phyloP scores from a whole-genome alignment of 2,113 vertebrate species.

The Hippoglossus stenolepis region DNA sequence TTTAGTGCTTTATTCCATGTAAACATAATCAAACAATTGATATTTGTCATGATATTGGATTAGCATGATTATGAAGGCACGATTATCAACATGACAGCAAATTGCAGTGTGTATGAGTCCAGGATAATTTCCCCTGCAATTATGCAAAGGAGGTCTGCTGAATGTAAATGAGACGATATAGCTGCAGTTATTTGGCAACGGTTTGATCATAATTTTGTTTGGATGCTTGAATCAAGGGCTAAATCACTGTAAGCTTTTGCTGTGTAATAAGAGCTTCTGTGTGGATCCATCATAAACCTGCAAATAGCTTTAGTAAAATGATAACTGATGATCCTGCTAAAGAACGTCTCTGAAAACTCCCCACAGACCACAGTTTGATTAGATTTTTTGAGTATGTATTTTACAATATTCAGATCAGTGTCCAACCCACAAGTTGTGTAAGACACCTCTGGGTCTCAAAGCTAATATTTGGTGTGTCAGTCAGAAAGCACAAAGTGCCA shows the following conservation, averaged over 20 bases:
- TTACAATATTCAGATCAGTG: constrained; percentile 39
- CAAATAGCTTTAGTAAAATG: constrained; percentile 50
- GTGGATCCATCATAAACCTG: constrained; percentile 39
- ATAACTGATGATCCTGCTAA: constrained; percentile 25
- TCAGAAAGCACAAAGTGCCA: constrained; percentile 38
- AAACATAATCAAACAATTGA: constrained; percentile 39
- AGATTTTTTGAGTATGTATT: constrained; percentile 41
- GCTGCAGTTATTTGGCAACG: constrained; percentile 49
- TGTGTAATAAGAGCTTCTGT: constrained; percentile 37
- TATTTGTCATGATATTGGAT: constrained; percentile 4
- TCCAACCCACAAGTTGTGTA: constrained; percentile 25
- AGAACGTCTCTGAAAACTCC: constrained; percentile 23
- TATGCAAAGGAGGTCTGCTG: constrained; percentile 44
- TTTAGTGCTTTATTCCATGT: constrained; percentile 2
- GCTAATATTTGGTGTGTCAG: constrained; percentile 56
- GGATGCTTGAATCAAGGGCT: constrained; percentile 44
- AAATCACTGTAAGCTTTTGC: constrained; percentile 35
- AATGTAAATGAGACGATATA: constrained; percentile 60
- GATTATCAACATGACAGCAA: constrained; percentile 38
- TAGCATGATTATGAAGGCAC: constrained; percentile 13
- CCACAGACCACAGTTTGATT: constrained; percentile 33
- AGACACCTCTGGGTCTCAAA: constrained; percentile 35
- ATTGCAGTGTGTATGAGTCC: constrained; percentile 3
- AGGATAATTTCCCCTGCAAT: constrained; percentile 49
- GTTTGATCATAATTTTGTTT: constrained; percentile 65